A percentile compares a stretch with the other conserved stretches of the same genome.
Evolutionary conservation across 2,113 vertebrate species (phyloP).

Genomic region (Dasyurus viverrinus): DNA sequence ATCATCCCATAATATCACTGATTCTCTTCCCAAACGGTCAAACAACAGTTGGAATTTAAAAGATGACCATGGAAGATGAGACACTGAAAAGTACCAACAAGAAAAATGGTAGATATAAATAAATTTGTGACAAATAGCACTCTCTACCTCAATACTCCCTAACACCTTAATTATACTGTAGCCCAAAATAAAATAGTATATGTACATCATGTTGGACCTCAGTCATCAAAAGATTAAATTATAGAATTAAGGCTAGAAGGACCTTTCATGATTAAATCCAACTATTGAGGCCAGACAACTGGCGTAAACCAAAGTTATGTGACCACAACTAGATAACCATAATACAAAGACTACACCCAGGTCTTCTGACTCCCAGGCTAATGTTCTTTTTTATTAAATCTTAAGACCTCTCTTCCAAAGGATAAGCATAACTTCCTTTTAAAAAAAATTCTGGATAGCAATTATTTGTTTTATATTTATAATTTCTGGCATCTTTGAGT

Average conservation of each 20-base stretch:
- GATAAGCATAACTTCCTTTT: not conserved
- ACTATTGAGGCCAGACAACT: not conserved
- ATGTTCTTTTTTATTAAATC: not conserved
- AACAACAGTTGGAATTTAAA: not conserved
- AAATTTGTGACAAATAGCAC: not conserved
- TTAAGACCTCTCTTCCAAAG: not conserved
- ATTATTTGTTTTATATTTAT: not conserved
- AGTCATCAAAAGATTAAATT: not conserved
- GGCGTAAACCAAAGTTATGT: not conserved
- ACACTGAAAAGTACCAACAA: not conserved
- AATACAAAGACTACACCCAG: not conserved
- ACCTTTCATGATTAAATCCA: not conserved
- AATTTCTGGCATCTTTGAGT: not conserved
- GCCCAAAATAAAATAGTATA: not conserved
- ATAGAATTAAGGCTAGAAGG: not conserved
- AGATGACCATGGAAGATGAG: not conserved
- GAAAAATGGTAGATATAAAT: not conserved
- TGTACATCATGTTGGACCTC: not conserved
- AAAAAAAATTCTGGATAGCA: not conserved
- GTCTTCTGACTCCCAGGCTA: not conserved
- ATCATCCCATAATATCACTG: not conserved
- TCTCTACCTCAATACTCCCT: not conserved
- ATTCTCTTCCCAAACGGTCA: not conserved
- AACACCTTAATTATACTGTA: not conserved
- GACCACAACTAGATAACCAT: not conserved